Evolutionary conservation across 2,797 vertebrate genomes (phyloP).

Genomic region (Malacoraja senta): DNA sequence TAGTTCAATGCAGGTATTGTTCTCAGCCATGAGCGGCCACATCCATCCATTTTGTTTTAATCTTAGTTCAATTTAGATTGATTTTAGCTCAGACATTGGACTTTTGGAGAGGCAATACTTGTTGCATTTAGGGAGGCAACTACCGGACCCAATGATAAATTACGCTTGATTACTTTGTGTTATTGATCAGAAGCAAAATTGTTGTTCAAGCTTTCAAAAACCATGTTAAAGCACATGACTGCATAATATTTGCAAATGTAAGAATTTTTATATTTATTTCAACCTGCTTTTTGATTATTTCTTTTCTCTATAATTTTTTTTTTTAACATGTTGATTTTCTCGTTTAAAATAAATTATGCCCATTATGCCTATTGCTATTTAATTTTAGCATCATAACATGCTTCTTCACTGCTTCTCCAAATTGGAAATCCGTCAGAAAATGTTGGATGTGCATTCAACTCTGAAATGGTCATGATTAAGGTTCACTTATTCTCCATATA

Average conservation of each 20-base stretch:
- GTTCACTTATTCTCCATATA: background rate
- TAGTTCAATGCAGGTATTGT: background rate
- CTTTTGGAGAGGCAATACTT: background rate
- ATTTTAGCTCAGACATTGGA: background rate
- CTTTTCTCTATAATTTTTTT: background rate
- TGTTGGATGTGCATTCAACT: background rate
- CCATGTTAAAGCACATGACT: background rate
- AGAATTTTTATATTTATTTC: background rate
- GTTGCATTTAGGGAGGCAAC: background rate
- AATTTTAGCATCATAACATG: background rate
- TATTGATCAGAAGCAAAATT: background rate
- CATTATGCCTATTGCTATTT: background rate
- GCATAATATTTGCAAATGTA: background rate
- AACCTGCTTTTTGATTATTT: background rate
- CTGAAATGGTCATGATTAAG: background rate
- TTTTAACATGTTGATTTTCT: background rate
- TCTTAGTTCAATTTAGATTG: background rate
- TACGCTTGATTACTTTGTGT: background rate
- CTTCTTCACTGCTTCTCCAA: background rate
- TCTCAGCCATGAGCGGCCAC: background rate
- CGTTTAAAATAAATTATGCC: background rate
- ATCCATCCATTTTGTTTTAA: slow-evolving; percentile 2
- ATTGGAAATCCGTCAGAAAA: background rate
- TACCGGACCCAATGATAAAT: background rate
- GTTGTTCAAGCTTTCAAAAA: background rate